phyloP scores from a whole-genome alignment of 2,888 invertebrate genomes.

The Drosophila antonietae region DNA sequence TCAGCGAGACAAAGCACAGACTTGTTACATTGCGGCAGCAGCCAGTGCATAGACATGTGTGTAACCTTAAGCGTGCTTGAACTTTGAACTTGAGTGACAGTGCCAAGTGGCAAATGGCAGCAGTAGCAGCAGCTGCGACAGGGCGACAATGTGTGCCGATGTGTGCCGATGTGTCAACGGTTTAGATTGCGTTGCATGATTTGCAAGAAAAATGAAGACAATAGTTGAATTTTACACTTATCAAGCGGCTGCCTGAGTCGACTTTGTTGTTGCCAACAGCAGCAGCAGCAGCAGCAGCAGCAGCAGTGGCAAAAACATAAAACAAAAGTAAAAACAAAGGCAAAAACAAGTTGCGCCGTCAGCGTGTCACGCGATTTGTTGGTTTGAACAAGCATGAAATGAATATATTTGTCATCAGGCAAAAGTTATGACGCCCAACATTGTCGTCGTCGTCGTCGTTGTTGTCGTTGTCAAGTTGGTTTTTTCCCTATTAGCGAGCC shows the following conservation, averaged over 20 bases:
- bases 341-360: conserved; percentile 58
- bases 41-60: conserved; percentile 20
- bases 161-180: conserved; percentile 74
- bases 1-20: conserved; percentile 62
- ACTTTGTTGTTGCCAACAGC: conserved; percentile 26
- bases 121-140: conserved; percentile 40
- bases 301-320: neutral
- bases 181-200: conserved; percentile 77
- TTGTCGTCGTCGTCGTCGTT: conserved; percentile 20
- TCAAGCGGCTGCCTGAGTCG: conserved; percentile 43
- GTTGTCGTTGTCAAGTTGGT: conserved; percentile 39
- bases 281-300: neutral
- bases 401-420: conserved; percentile 75
- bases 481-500: conserved; percentile 62
- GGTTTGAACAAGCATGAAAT: conserved; percentile 74
- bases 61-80: conserved; percentile 55
- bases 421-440: conserved; percentile 68
- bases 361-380: conserved; percentile 75
- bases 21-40: conserved; percentile 50
- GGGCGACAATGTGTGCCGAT: conserved; percentile 54
- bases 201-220: conserved; percentile 80
- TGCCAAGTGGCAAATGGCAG: conserved; percentile 49
- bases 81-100: conserved; percentile 76
- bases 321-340: conserved; percentile 13
- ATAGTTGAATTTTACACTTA: conserved; percentile 75